Conservation (phyloP, 2,888 invertebrate species). For the Anoncus sp. region DNA sequence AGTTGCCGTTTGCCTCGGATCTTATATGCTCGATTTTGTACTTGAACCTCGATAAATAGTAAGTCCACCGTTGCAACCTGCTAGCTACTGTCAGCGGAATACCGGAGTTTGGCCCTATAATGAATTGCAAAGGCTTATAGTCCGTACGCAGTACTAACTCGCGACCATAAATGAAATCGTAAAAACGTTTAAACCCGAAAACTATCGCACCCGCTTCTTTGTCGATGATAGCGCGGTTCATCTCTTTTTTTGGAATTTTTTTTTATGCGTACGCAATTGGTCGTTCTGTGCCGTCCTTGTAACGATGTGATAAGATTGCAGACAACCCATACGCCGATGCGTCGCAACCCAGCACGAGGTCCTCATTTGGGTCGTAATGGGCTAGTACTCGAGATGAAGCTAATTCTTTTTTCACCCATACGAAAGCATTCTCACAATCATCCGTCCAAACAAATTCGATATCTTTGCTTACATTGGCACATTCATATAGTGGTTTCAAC, state of each 20-base stretch:
- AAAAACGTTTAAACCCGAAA: constrained; percentile 11
- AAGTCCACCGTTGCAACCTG: constrained; percentile 5
- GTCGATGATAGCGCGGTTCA: neutral
- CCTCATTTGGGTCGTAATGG: constrained; percentile 53
- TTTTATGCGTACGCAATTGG: constrained; percentile 4
- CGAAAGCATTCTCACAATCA: constrained; percentile 70
- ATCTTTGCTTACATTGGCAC: constrained; percentile 54
- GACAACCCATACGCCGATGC: constrained; percentile 55
- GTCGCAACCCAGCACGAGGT: constrained; percentile 52
- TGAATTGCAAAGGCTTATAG: neutral
- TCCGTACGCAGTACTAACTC: neutral
- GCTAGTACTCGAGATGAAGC: constrained; percentile 56
- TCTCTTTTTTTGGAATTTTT: constrained; percentile 5
- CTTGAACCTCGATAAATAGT: neutral
- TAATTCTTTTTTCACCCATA: constrained; percentile 64
- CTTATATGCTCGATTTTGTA: constrained; percentile 31
- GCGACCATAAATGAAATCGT: constrained; percentile 8
- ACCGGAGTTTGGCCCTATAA: neutral
- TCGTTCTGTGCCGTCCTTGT: constrained; percentile 41
- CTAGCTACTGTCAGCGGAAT: constrained; percentile 2
- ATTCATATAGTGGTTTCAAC: constrained; percentile 68
- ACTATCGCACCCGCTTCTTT: constrained; percentile 37
- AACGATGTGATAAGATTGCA: constrained; percentile 53
- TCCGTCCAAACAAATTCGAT: constrained; percentile 68
- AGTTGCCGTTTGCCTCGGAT: constrained; percentile 42